A percentile compares a stretch with the other conserved stretches of the same genome.
phyloP scores from a whole-genome alignment of 2,113 vertebrate genomes.

The Dasypus novemcinctus region DNA sequence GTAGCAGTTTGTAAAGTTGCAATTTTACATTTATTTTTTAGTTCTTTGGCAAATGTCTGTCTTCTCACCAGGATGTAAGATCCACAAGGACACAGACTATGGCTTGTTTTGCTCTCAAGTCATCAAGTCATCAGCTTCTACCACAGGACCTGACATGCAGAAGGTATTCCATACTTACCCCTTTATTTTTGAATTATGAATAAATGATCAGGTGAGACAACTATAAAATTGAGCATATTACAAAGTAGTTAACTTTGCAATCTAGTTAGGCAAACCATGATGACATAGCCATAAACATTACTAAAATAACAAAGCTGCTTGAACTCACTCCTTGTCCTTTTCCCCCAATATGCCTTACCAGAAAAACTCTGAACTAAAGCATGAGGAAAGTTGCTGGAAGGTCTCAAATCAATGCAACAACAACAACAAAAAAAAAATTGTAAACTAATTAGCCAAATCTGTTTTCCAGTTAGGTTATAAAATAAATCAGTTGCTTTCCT shows the following conservation, averaged over 20 bases:
- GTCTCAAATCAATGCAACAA: background rate
- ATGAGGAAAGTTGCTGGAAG: background rate
- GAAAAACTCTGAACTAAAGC: background rate
- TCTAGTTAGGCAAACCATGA: background rate
- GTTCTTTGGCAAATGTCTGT: conserved; percentile 16
- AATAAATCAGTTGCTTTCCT: conserved; percentile 1
- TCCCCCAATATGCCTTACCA: background rate
- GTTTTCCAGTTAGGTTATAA: background rate
- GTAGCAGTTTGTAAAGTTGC: background rate
- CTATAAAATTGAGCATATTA: background rate
- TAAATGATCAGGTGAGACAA: background rate
- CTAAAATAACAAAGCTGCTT: background rate
- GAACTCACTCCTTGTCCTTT: background rate
- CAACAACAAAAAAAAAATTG: too few relatives aligned
- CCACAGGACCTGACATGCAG: background rate
- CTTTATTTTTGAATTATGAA: conserved; percentile 23
- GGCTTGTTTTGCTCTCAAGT: background rate
- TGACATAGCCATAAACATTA: background rate
- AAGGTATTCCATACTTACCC: background rate
- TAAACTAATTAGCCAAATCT: background rate
- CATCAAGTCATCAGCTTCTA: background rate
- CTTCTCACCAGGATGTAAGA: background rate
- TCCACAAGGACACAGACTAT: background rate
- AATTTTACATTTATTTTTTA: background rate
- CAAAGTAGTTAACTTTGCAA: conserved; percentile 5